Conservation (phyloP, 2,888 invertebrate genomes). For the Silvanus unidentatus region DNA sequence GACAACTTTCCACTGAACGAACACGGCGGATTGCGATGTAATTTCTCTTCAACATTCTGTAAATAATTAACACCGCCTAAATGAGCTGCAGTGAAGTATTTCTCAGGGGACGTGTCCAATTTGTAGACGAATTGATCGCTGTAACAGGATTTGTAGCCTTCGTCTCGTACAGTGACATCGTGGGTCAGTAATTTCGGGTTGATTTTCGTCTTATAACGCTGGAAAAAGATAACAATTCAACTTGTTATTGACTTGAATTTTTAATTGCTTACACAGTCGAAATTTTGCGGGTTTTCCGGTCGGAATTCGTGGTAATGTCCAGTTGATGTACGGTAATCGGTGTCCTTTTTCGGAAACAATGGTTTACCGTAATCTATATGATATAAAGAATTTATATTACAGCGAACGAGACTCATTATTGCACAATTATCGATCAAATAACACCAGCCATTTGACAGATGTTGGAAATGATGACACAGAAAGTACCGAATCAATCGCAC, state of each 20-base stretch:
- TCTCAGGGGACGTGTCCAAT: background rate
- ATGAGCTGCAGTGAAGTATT: slow-evolving; percentile 14
- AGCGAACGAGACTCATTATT: slow-evolving; percentile 8
- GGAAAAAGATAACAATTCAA: slow-evolving; percentile 12
- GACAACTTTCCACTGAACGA: too few species aligned
- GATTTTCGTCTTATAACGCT: slow-evolving; percentile 29
- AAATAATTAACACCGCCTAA: slow-evolving; percentile 23
- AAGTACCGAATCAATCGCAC: too few species aligned
- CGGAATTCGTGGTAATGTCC: slow-evolving; percentile 32
- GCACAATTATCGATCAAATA: too few species aligned
- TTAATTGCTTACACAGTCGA: slow-evolving; percentile 24
- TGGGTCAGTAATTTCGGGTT: slow-evolving; percentile 25
- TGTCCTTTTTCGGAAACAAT: slow-evolving; percentile 33
- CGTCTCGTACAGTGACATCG: slow-evolving; percentile 30
- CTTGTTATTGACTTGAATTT: too few species aligned
- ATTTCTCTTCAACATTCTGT: slow-evolving; percentile 32
- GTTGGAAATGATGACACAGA: too few species aligned
- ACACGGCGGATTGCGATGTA: too few species aligned
- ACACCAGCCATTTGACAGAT: too few species aligned
- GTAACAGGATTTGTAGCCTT: slow-evolving; percentile 7
- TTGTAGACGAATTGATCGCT: too few species aligned
- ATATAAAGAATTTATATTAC: slow-evolving; percentile 31
- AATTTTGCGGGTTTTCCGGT: slow-evolving; percentile 35
- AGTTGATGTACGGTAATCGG: slow-evolving; percentile 39
- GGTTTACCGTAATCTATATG: slow-evolving; percentile 40